These are phyloP conservation scores for Mythimna ferrago DNA, from an alignment of 2,888 invertebrate species.

Conservation along the genomic window DNA sequence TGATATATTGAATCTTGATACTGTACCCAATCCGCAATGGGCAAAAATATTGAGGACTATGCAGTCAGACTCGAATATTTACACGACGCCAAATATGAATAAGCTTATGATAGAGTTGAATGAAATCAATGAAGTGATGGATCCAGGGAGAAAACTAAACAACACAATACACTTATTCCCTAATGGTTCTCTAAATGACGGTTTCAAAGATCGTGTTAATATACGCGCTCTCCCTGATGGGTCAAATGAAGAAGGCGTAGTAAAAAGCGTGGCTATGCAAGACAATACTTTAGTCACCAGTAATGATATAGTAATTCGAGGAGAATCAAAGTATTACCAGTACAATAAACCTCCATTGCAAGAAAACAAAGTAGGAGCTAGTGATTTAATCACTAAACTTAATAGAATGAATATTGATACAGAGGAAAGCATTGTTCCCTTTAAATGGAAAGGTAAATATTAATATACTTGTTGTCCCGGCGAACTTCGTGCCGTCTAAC, in stretches of 20 bases:
- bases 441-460: constrained; percentile 22
- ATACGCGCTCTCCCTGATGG: not conserved
- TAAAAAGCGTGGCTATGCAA: constrained; percentile 49
- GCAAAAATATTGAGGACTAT: constrained; percentile 58
- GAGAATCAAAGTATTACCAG: constrained; percentile 59
- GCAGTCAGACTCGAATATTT: constrained; percentile 22
- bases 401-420: not conserved
- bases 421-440: not conserved
- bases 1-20: constrained; percentile 71
- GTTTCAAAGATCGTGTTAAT: not conserved
- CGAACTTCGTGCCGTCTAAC: no score
- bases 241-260: not conserved
- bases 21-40: constrained; percentile 60
- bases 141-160: not conserved
- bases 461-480: not conserved
- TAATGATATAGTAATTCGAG: constrained; percentile 55
- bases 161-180: not conserved
- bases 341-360: constrained; percentile 32
- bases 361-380: not conserved
- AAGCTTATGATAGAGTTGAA: constrained; percentile 60
- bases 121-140: constrained; percentile 42
- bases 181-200: not conserved
- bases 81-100: constrained; percentile 57
- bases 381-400: constrained; percentile 13
- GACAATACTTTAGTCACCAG: constrained; percentile 55